Conservation (phyloP, 2,888 invertebrate genomes). For the Catocala sponsa region DNA sequence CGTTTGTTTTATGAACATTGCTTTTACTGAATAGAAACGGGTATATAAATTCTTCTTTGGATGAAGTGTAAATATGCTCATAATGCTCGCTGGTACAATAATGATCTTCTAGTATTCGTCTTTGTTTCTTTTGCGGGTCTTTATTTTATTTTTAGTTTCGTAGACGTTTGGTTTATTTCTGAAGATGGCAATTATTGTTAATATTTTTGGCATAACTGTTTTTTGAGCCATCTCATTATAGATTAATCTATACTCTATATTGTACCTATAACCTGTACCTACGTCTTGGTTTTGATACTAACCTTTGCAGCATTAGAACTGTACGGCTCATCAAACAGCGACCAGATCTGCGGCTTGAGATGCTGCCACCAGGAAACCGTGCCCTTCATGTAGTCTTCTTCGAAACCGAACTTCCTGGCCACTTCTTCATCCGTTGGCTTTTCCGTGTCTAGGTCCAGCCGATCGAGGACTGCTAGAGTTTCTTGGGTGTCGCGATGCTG, state of each 20-base stretch:
- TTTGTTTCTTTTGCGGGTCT: too few species aligned
- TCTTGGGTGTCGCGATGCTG: constrained; percentile 99
- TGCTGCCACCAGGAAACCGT: constrained; percentile 98
- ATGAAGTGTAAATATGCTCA: constrained; percentile 3
- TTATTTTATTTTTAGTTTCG: too few species aligned
- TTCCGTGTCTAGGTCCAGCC: constrained; percentile 98
- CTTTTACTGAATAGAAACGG: not conserved
- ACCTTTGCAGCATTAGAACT: constrained; percentile 99
- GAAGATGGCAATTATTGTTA: too few species aligned
- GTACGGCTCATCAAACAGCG: constrained; percentile 99
- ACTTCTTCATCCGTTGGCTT: constrained; percentile 99
- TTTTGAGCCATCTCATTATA: too few species aligned
- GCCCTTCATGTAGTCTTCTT: constrained; percentile 97
- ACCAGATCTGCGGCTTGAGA: constrained; percentile 99
- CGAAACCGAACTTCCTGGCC: constrained; percentile 98
- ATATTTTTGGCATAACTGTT: too few species aligned
- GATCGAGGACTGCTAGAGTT: constrained; percentile 98
- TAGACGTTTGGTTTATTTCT: too few species aligned
- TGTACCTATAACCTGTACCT: too few species aligned
- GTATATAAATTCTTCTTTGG: not conserved
- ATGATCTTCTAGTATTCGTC: too few species aligned
- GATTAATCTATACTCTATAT: too few species aligned
- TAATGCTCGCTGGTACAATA: too few species aligned
- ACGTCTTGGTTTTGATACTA: constrained; percentile 15
- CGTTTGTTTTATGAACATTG: constrained; percentile 6